Evolutionary conservation across 2,888 invertebrate species (phyloP), one percentile per base, ranked within the genome.

Genomic region (Amphipoea lucens): DNA sequence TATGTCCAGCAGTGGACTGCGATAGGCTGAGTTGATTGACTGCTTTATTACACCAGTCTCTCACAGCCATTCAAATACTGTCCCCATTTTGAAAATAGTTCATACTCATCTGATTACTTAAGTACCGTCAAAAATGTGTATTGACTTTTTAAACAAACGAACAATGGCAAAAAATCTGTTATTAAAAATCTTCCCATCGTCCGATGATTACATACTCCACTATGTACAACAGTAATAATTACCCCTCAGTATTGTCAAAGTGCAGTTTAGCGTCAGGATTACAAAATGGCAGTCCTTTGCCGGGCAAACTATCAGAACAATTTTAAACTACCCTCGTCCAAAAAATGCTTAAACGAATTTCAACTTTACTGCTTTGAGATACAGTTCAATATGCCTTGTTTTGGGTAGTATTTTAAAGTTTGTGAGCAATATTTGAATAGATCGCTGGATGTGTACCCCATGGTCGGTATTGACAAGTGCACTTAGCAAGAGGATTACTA

Each of bases 391-490:
- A 7, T 72, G 40, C 36, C 12, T 9, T 45, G n/a, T 40, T 74
- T 79, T 60, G 42, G 57, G 51, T n/a, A 70, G 69, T 65, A 75
- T 71, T 66, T 70, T 51, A 74, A 75, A 78, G 77, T 88, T 90
- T 81, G 86, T 86, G 73, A 72, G 75, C 72, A 78, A 87, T 93
- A 94, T 95, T 95, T 94, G 95, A 95, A 95, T 94, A 94, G 92
- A 93, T 93, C 83, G 91, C 91, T 90, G 86, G 89, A 88, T 92
- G 89, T 89, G 88, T 87, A 88, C 91, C 89, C 88, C 89, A 84
- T 63, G 60, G 88, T 89, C 89, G 91, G 93, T 95, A 96, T 96
- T 95, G 96, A 96, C 95, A 95, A 95, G 95, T 94, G 94, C 94
- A 94, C 95, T 95, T 94, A 92, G 92, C 89, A 90, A 91, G 92